These are phyloP conservation scores for Lasioglossum baleicum DNA, from an alignment of 1,140 invertebrate genomes.

Conservation along the genomic window DNA sequence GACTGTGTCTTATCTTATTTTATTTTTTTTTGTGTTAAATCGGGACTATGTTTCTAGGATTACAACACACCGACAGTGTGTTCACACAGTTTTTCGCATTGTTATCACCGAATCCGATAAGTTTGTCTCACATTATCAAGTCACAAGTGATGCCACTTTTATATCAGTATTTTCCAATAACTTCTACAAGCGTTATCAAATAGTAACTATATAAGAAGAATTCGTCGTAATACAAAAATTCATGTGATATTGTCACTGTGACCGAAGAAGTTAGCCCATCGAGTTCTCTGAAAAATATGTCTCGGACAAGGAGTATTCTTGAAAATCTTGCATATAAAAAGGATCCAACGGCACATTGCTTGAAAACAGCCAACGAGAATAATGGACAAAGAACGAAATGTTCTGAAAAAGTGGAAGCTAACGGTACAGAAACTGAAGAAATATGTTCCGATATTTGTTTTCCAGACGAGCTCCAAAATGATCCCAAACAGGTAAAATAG, in stretches of 20 bases:
- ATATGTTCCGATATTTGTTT: too few species aligned
- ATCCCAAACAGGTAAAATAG: neutral
- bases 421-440: neutral
- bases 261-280: neutral
- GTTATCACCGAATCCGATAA: neutral
- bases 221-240: neutral
- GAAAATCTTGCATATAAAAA: neutral
- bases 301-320: neutral
- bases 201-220: too few species aligned
- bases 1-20: neutral
- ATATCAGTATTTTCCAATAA: neutral
- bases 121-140: neutral
- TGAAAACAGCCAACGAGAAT: neutral
- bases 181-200: neutral
- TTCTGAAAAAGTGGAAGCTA: neutral
- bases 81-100: neutral
- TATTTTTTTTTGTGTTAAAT: neutral
- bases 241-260: neutral
- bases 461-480: neutral
- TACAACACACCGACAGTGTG: neutral
- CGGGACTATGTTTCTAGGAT: constrained; percentile 13
- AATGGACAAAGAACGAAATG: neutral
- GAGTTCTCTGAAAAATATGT: too few species aligned
- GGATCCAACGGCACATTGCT: neutral
- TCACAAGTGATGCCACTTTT: neutral